Conservation (phyloP, 2,797 vertebrate genomes). For the Channallabes apus region DNA sequence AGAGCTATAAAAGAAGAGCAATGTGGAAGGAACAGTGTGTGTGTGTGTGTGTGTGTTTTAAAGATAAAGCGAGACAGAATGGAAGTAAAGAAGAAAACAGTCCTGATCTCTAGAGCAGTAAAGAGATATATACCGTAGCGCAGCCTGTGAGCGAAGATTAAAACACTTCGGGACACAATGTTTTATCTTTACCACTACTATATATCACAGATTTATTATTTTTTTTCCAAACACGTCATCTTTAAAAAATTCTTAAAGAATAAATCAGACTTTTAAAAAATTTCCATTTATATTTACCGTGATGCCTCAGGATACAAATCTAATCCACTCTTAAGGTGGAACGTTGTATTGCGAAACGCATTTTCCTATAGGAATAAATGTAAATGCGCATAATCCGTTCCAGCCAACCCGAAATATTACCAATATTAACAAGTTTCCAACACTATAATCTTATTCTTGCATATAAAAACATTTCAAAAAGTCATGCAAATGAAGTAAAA, state of each 20-base stretch:
- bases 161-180: neutral
- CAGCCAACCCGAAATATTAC: too few species aligned
- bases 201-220: neutral
- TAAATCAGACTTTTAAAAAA: neutral
- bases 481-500: too few species aligned
- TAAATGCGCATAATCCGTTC: too few species aligned
- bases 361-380: too few species aligned
- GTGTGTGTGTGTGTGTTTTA: slow-evolving; percentile 9
- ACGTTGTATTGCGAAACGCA: too few species aligned
- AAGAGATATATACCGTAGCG: neutral
- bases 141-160: neutral
- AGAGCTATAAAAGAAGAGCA: slow-evolving; percentile 30
- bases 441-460: too few species aligned
- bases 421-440: too few species aligned
- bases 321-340: too few species aligned
- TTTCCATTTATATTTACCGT: neutral
- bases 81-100: slow-evolving; percentile 17
- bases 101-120: neutral
- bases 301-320: too few species aligned
- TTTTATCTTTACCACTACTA: neutral
- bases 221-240: neutral
- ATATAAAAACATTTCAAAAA: too few species aligned
- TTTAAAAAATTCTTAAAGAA: neutral
- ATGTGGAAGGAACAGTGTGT: slow-evolving; percentile 29
- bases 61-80: slow-evolving; percentile 25